Base-by-base conservation (phyloP, 2,113 vertebrate species). In the Siphamia tubifer region DNA sequence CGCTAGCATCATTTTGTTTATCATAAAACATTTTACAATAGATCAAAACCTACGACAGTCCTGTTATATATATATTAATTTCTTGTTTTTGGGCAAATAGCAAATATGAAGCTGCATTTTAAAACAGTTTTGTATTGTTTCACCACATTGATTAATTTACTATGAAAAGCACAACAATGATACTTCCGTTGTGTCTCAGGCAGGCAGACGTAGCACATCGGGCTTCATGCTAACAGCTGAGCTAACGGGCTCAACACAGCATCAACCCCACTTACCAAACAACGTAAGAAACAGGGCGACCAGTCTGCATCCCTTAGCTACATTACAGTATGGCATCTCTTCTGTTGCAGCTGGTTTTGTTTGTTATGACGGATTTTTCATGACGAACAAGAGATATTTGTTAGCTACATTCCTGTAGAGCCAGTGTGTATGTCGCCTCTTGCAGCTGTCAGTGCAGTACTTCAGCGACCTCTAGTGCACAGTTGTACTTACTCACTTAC, bases 401-500 rank as follows among this genome's bases (percentile, higher is more conserved):
- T 28, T 31, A 8, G 28, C 36, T 16, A 53, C 74, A 68, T 58
- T 30, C 55, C 58, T 51, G 27, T 4, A 31, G n/a, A 11, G 19
- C 9, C 24, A 15, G 21, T 40, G 42, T 34, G 17, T 4, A 12
- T n/a, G 7, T 32, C 31, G 8, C n/a, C 13, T 15, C 21, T 15
- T n/a, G n/a, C n/a, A n/a, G n/a, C n/a, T n/a, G n/a, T n/a, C n/a
- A n/a, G n/a, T n/a, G n/a, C n/a, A n/a, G n/a, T n/a, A n/a, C n/a
- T n/a, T n/a, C n/a, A n/a, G n/a, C n/a, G 83, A 49, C 73, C 56
- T 67, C 83, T 74, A 44, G 72, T 19, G 87, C 73, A 40, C 17
- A 53, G n/a, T n/a, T n/a, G n/a, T n/a, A n/a, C n/a, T n/a, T n/a
- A n/a, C n/a, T n/a, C n/a, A n/a, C n/a, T n/a, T n/a, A n/a, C n/a